Evolutionary conservation across 2,797 vertebrate genomes (phyloP), one percentile per base, ranked within the genome.

Genomic region (Apogon talboti): DNA sequence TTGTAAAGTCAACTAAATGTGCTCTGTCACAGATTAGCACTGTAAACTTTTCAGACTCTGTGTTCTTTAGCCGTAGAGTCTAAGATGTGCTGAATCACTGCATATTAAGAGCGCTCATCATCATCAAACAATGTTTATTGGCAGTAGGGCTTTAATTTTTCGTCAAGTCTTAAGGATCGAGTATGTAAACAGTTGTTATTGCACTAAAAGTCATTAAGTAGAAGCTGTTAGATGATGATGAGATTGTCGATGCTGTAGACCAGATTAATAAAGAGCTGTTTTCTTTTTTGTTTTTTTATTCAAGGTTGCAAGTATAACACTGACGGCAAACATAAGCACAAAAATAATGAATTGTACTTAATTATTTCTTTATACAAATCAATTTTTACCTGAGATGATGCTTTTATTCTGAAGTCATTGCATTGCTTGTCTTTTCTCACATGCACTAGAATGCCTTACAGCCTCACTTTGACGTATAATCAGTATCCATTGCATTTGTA

Each of bases 1-100:
- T 44, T 57, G 61, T 71, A 24, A 47, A 77, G 66, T 87, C 74
- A 82, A 76, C 74, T 63, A 16, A 77, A 77, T 65, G 30, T 30
- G 55, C 55, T 43, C 21, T 30, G 24, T 33, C 14, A 40, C 58
- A 74, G 59, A 74, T 73, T 74, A 71, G 59, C 50, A 40, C 48
- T 14, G 49, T 47, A 37, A 63, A 78, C 64, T 66, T 76, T 78
- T 53, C 55, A 50, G 70, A 46, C 65, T 28, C 64, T 53, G 40
- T 11, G 14, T 68, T 67, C 46, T 59, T 67, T 62, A 70, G 13
- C 54, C 65, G 45, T 30, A 47, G 21, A 43, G 53, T 63, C 38
- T 0, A 1, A 41, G 54, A 72, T 64, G 54, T 78, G 76, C 77
- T 82, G 71, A 81, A 55, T 87, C 61, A 67, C 73, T 16, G 35